phyloP scores from a whole-genome alignment of 2,113 vertebrate species.

The Aphyosemion australe region DNA sequence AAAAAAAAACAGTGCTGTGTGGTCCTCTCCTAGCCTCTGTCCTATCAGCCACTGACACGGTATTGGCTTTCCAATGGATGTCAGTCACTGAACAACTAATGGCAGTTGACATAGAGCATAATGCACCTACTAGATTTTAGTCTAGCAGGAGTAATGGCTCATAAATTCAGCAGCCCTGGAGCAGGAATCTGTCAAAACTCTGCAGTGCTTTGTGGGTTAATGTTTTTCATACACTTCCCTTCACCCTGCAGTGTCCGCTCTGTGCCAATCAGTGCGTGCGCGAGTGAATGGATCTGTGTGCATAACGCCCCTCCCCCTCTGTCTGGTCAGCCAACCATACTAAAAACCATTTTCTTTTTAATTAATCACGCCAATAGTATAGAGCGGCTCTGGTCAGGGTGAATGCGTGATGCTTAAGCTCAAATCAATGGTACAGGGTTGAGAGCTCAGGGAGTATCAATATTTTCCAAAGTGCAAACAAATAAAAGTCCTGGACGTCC shows the following conservation, averaged over 20 bases:
- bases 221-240: slow-evolving; percentile 77
- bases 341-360: slow-evolving; percentile 89
- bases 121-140: slow-evolving; percentile 84
- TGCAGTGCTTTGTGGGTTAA: slow-evolving; percentile 82
- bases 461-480: slow-evolving; percentile 82
- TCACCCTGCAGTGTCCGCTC: slow-evolving; percentile 27
- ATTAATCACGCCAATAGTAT: slow-evolving; percentile 86
- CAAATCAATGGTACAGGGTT: slow-evolving; percentile 80
- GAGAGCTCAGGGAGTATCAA: slow-evolving; percentile 69
- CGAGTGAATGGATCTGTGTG: slow-evolving; percentile 11
- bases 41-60: no score
- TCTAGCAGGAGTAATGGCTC: slow-evolving; percentile 86
- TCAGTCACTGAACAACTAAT: no score
- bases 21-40: no score
- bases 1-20: no score
- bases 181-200: slow-evolving; percentile 85
- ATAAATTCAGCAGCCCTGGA: slow-evolving; percentile 82
- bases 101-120: no score
- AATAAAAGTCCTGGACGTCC: slow-evolving; percentile 67
- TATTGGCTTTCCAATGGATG: no score
- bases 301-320: slow-evolving; percentile 29
- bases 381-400: slow-evolving; percentile 61
- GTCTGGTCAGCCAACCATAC: slow-evolving; percentile 76
- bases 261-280: slow-evolving; percentile 24
- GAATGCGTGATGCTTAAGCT: slow-evolving; percentile 78